Evolutionary conservation across 2,797 vertebrate genomes (phyloP).

Genomic region (Brachymystax lenok): DNA sequence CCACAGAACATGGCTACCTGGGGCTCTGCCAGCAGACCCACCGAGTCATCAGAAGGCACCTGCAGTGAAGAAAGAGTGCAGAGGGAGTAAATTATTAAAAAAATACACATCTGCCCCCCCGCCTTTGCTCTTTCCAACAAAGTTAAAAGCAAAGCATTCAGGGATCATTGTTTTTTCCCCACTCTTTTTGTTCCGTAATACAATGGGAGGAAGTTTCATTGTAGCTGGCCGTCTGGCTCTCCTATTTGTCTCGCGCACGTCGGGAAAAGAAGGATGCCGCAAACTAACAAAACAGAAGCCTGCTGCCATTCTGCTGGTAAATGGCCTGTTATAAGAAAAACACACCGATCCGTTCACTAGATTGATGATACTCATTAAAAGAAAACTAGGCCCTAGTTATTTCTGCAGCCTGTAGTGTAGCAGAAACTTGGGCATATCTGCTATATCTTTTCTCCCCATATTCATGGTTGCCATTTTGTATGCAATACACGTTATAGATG

Average conservation of each 20-base stretch:
- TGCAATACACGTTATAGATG: too few species aligned
- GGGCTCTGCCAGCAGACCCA: slow-evolving; percentile 85
- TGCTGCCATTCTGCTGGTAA: slow-evolving; percentile 16
- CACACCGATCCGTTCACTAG: too few species aligned
- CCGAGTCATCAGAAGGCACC: slow-evolving; percentile 75
- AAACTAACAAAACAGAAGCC: slow-evolving; percentile 9
- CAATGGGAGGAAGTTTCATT: slow-evolving; percentile 47
- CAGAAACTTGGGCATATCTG: too few species aligned
- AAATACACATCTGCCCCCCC: slow-evolving; percentile 18
- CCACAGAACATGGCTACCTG: slow-evolving; percentile 98
- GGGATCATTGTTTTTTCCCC: slow-evolving; percentile 29
- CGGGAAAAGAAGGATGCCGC: slow-evolving; percentile 12
- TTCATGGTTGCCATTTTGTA: too few species aligned
- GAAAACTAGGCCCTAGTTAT: too few species aligned
- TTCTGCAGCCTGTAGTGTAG: too few species aligned
- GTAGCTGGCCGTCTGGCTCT: slow-evolving; percentile 7
- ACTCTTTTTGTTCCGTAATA: slow-evolving; percentile 36
- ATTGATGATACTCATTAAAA: too few species aligned
- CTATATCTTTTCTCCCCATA: too few species aligned
- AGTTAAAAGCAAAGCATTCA: slow-evolving; percentile 7
- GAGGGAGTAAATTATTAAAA: too few species aligned
- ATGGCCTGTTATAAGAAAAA: slow-evolving; percentile 8
- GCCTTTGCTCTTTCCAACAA: slow-evolving; percentile 7
- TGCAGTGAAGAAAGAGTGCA: slow-evolving; percentile 39
- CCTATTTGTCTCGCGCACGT: slow-evolving; percentile 16